These are phyloP conservation scores for Lithosia quadra DNA, from an alignment of 2,888 invertebrate species.

Conservation along the genomic window DNA sequence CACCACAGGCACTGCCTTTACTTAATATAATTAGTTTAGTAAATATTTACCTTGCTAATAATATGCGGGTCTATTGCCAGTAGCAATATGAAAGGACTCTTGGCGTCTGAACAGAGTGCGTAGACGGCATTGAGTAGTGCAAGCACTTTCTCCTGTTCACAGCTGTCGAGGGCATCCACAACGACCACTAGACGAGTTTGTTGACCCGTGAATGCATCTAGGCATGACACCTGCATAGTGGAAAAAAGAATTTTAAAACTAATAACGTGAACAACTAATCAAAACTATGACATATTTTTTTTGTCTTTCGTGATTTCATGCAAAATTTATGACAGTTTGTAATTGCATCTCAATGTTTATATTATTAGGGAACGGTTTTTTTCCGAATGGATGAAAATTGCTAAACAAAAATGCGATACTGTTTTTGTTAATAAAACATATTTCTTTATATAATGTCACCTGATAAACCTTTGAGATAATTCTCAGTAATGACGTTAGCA, in stretches of 20 bases:
- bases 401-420: too few species aligned
- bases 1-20: not conserved
- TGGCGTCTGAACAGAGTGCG: conserved; percentile 96
- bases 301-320: too few species aligned
- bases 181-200: conserved; percentile 98
- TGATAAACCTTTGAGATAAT: too few species aligned
- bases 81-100: conserved; percentile 97
- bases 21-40: not conserved
- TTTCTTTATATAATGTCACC: too few species aligned
- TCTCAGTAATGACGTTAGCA: too few species aligned
- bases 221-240: conserved; percentile 91
- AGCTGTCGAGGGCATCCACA: conserved; percentile 98
- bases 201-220: conserved; percentile 97
- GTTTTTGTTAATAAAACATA: too few species aligned
- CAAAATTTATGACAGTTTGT: not conserved
- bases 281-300: not conserved
- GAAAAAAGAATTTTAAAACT: not conserved
- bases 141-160: conserved; percentile 98
- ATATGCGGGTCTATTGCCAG: conserved; percentile 99
- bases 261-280: not conserved
- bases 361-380: too few species aligned
- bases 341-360: not conserved
- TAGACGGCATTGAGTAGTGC: conserved; percentile 97
- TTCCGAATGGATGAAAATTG: too few species aligned
- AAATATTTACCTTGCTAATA: conserved; percentile 93